Evolutionary conservation across 2,888 invertebrate species (phyloP).

Genomic region (Phoronis australis): DNA sequence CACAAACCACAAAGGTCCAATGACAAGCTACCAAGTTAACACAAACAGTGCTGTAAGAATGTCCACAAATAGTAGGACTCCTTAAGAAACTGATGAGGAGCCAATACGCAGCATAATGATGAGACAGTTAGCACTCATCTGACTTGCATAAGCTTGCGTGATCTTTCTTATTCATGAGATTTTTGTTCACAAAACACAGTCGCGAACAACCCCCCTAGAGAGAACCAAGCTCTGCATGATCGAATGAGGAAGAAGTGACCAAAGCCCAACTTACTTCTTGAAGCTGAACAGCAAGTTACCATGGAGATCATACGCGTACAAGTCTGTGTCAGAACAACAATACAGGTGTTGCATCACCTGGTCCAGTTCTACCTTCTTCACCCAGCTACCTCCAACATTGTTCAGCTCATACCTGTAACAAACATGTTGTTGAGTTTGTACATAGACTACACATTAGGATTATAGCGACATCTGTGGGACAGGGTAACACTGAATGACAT

Average conservation of each 20-base stretch:
- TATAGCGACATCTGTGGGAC: too few species aligned
- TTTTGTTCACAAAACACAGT: too few species aligned
- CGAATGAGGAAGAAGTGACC: neutral
- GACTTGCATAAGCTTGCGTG: too few species aligned
- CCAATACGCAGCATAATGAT: too few species aligned
- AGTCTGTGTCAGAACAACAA: slow-evolving; percentile 49
- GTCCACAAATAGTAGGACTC: neutral
- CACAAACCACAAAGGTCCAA: neutral
- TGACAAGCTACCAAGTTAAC: too few species aligned
- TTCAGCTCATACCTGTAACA: slow-evolving; percentile 30
- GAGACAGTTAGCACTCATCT: too few species aligned
- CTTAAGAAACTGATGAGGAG: neutral
- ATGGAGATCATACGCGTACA: slow-evolving; percentile 44
- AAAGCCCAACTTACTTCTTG: slow-evolving; percentile 26
- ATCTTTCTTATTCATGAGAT: too few species aligned
- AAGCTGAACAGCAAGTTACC: slow-evolving; percentile 43
- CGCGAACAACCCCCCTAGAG: too few species aligned
- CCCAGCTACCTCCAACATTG: slow-evolving; percentile 49
- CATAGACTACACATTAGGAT: too few species aligned
- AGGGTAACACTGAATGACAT: too few species aligned
- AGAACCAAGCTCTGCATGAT: too few species aligned
- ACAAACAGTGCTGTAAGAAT: neutral
- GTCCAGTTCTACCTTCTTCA: slow-evolving; percentile 47
- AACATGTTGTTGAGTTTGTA: too few species aligned
- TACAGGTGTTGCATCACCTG: slow-evolving; percentile 42